Conservation (phyloP, 2,113 vertebrate genomes). For the Perognathus longimembris region DNA sequence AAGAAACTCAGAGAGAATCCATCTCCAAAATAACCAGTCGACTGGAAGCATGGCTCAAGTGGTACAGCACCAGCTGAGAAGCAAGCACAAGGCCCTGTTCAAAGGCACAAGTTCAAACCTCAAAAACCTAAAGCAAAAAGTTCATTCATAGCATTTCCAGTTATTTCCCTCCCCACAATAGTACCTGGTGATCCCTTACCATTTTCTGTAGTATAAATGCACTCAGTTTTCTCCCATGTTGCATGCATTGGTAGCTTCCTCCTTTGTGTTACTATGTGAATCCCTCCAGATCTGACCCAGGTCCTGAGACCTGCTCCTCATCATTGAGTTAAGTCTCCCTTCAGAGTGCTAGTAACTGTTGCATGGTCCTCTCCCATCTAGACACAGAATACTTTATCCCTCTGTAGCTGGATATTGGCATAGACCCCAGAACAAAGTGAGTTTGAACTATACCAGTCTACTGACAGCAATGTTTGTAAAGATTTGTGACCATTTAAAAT, state of each 20-base stretch:
- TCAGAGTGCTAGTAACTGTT: accelerated
- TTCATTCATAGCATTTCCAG: accelerated
- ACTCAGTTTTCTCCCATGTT: neutral
- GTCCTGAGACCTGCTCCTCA: neutral
- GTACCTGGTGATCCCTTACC: accelerated
- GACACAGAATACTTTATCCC: neutral
- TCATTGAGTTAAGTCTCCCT: neutral
- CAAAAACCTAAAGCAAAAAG: no score
- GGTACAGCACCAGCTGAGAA: no score
- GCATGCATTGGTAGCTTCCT: neutral
- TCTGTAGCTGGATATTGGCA: neutral
- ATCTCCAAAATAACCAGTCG: no score
- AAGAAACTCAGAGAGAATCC: no score
- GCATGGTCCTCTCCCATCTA: neutral
- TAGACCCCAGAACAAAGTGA: neutral
- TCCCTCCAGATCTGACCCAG: neutral
- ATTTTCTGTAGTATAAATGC: accelerated
- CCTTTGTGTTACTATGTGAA: neutral
- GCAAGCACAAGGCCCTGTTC: no score
- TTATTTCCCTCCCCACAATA: accelerated
- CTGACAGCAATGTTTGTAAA: neutral
- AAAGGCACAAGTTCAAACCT: no score
- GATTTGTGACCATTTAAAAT: neutral
- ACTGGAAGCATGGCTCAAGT: no score
- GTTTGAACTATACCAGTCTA: neutral